Evolutionary conservation across 2,888 invertebrate genomes (phyloP).

Genomic region (Leucoma salicis): DNA sequence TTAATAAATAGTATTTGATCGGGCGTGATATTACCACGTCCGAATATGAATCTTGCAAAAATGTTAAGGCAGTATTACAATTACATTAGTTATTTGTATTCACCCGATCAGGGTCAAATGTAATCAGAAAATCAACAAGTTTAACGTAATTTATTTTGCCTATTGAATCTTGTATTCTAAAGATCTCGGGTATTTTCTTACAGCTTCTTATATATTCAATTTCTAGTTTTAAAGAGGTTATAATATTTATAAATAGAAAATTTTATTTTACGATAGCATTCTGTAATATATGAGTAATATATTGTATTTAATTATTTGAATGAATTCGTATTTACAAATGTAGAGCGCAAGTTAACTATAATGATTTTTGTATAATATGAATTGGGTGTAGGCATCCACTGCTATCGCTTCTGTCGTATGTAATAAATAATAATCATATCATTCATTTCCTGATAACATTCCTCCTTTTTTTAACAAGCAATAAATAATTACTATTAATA

Average conservation of each 20-base stretch:
- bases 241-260: constrained; percentile 63
- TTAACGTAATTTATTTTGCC: constrained; percentile 29
- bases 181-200: constrained; percentile 50
- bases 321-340: constrained; percentile 62
- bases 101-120: not conserved
- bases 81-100: not conserved
- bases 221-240: constrained; percentile 54
- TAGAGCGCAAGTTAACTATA: constrained; percentile 48
- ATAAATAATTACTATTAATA: constrained; percentile 16
- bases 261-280: constrained; percentile 60
- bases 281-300: constrained; percentile 70
- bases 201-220: constrained; percentile 44
- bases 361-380: constrained; percentile 53
- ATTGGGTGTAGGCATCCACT: constrained; percentile 51
- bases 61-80: too few relatives aligned
- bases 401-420: constrained; percentile 47
- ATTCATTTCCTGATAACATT: constrained; percentile 44
- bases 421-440: constrained; percentile 42
- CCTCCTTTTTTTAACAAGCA: constrained; percentile 30
- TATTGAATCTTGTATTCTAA: constrained; percentile 34
- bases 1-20: too few relatives aligned
- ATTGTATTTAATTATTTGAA: constrained; percentile 68
- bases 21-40: too few relatives aligned
- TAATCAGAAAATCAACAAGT: constrained; percentile 21
- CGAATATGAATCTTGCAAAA: too few relatives aligned